Percentiles rank a stretch among this genome's conserved stretches.
Conservation (phyloP, 30 jellyfish, hydroid and myxozoan genomes). For the Nemopilema nomurai region DNA sequence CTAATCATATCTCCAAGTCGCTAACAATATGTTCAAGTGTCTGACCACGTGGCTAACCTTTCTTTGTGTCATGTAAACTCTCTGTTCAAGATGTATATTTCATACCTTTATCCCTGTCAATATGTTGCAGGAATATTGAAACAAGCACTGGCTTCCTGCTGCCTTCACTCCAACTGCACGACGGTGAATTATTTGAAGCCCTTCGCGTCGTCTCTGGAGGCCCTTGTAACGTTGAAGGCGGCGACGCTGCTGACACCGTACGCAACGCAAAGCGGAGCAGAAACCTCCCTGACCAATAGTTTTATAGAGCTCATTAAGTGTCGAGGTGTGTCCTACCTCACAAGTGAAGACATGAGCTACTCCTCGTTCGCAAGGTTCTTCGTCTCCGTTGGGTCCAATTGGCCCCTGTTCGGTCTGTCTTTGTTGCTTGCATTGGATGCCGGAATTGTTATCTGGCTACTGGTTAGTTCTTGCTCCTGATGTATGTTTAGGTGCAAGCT, state of each 20-base stretch:
- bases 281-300: slow-evolving; percentile 4
- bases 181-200: slow-evolving; percentile 45
- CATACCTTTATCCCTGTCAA: background rate
- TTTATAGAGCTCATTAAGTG: slow-evolving; percentile 28
- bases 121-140: slow-evolving; percentile 30
- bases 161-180: slow-evolving; percentile 40
- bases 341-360: slow-evolving; percentile 21
- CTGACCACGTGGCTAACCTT: too few relatives aligned
- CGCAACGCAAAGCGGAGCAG: slow-evolving; percentile 13
- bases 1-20: too few relatives aligned
- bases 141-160: slow-evolving; percentile 41
- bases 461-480: slow-evolving; percentile 23
- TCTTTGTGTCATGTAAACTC: too few relatives aligned
- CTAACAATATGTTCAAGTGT: too few relatives aligned
- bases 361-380: slow-evolving; percentile 18
- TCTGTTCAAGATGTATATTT: background rate
- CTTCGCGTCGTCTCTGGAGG: slow-evolving; percentile 26
- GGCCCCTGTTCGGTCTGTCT: slow-evolving; percentile 50
- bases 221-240: background rate
- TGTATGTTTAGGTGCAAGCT: too few relatives aligned
- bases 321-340: slow-evolving; percentile 34
- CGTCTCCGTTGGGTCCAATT: slow-evolving; percentile 43
- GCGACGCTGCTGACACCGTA: slow-evolving; percentile 29
- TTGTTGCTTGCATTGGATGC: slow-evolving; percentile 59
- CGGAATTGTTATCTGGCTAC: slow-evolving; percentile 51